Evolutionary conservation across 1,140 invertebrate genomes (phyloP).

Genomic region (Physella acuta): DNA sequence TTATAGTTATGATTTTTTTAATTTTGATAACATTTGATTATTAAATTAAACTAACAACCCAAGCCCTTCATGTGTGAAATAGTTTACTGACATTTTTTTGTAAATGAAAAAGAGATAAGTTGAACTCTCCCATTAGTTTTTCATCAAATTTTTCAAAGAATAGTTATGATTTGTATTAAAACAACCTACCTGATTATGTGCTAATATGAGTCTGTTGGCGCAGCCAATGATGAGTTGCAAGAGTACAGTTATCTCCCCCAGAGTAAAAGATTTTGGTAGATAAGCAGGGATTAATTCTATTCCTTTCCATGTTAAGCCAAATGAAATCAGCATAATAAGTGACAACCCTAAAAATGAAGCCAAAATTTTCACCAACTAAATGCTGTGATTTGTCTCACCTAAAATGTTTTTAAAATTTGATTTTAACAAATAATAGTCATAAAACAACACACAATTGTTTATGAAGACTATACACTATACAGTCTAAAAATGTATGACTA

Average conservation of each 20-base stretch:
- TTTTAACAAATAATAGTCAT: not conserved
- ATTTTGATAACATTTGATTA: not conserved
- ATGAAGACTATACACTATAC: not conserved
- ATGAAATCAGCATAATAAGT: not conserved
- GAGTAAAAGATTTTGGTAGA: conserved; percentile 18
- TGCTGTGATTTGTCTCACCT: not conserved
- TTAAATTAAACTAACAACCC: not conserved
- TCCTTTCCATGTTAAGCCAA: conserved; percentile 4
- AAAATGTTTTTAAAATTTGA: not conserved
- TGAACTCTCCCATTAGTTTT: not conserved
- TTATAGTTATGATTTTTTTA: too few relatives aligned
- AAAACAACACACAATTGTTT: not conserved
- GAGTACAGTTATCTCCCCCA: conserved; percentile 13
- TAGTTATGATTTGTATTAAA: not conserved
- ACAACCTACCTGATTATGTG: conserved; percentile 6
- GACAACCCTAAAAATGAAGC: not conserved
- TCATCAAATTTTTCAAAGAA: not conserved
- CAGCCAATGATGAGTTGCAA: conserved; percentile 6
- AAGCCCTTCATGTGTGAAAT: not conserved
- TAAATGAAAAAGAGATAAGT: not conserved
- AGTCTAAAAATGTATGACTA: not conserved
- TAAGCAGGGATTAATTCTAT: not conserved
- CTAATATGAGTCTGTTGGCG: not conserved
- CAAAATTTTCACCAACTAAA: not conserved
- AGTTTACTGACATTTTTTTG: too few relatives aligned